Percentiles rank a stretch among this genome's conserved stretches.
Evolutionary conservation across 2,888 invertebrate species (phyloP).

Genomic region (Diarsia brunnea): DNA sequence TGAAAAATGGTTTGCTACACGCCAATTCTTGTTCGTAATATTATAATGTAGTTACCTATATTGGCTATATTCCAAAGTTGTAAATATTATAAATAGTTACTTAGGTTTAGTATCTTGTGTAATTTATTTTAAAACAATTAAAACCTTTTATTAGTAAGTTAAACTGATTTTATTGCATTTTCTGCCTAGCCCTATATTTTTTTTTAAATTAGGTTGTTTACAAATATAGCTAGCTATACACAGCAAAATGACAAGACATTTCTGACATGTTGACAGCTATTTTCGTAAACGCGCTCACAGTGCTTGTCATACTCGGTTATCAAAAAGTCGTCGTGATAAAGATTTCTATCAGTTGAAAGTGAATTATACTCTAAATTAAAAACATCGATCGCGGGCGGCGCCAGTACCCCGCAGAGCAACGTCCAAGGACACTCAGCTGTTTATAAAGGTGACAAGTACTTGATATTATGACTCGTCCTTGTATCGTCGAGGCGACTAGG

Average conservation of each 20-base stretch:
- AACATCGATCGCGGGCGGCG: constrained; percentile 70
- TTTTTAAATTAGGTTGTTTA: constrained; percentile 37
- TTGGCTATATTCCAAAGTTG: constrained; percentile 15
- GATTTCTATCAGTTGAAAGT: constrained; percentile 60
- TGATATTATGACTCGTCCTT: constrained; percentile 42
- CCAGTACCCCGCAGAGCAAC: constrained; percentile 69
- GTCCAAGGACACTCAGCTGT: constrained; percentile 72
- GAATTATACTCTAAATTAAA: constrained; percentile 68
- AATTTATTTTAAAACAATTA: constrained; percentile 16
- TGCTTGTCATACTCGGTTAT: constrained; percentile 58
- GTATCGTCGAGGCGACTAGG: constrained; percentile 43
- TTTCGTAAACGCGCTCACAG: constrained; percentile 41
- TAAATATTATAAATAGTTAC: constrained; percentile 39
- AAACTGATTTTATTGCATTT: neutral
- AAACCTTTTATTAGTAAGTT: neutral
- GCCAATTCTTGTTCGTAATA: neutral
- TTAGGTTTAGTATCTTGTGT: constrained; percentile 14
- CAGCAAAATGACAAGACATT: constrained; percentile 1
- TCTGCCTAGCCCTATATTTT: no score
- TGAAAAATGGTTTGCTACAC: neutral
- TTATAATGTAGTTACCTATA: neutral
- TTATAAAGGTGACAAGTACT: constrained; percentile 59
- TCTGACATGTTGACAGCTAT: neutral
- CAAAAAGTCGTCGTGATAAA: constrained; percentile 62
- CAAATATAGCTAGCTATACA: constrained; percentile 32